Percentiles rank a stretch among this genome's conserved stretches.
Evolutionary conservation across 2,113 vertebrate genomes (phyloP).

Genomic region (Fulica atra): DNA sequence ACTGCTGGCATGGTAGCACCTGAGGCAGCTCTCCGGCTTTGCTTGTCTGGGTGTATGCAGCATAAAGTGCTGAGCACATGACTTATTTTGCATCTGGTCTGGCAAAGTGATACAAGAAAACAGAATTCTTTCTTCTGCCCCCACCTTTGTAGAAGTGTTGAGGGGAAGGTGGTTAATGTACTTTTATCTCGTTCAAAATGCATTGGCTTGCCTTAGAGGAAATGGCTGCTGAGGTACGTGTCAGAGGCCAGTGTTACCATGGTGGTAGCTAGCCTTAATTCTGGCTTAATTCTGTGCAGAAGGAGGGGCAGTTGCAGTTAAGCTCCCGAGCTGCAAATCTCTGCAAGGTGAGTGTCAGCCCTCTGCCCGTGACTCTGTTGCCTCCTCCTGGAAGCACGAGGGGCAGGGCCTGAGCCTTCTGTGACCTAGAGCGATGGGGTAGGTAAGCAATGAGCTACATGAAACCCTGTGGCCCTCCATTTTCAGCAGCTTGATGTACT

Average conservation of each 20-base stretch:
- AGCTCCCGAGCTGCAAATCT: constrained; percentile 47
- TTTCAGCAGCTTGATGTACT: not conserved
- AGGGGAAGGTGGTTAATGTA: not conserved
- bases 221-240: constrained; percentile 30
- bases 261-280: constrained; percentile 48
- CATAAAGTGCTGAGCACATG: not conserved
- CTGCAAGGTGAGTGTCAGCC: constrained; percentile 42
- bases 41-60: not conserved
- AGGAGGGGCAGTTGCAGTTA: constrained; percentile 19
- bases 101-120: not conserved
- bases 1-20: accelerated
- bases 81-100: not conserved
- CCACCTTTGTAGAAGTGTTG: not conserved
- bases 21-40: not conserved
- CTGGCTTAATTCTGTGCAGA: constrained; percentile 2
- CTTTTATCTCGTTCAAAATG: not conserved
- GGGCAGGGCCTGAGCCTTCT: not conserved
- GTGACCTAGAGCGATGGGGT: not conserved
- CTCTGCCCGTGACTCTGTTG: not conserved
- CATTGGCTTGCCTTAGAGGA: not conserved
- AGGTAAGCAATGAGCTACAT: not conserved
- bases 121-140: not conserved
- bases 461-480: not conserved
- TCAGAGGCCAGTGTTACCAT: accelerated
- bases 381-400: not conserved